Evolutionary conservation across 2,113 vertebrate species (phyloP), one percentile per base, ranked within the genome.

Genomic region (Gymnorhina tibicen): DNA sequence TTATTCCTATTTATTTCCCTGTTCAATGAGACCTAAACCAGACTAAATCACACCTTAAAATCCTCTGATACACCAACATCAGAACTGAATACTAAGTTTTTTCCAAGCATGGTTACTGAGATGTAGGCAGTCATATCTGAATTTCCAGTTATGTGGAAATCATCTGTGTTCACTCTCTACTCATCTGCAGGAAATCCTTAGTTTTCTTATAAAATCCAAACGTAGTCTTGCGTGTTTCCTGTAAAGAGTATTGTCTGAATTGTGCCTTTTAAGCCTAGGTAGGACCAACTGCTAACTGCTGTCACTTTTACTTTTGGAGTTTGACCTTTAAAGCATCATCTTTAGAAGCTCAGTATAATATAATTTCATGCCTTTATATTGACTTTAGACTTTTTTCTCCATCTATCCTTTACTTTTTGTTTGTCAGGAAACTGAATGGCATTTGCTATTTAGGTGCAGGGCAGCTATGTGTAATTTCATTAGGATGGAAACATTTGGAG

Each of bases 31-130:
- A 26, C n/a, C 42, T 82, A 50, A 90, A 55, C 15, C 22, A 67
- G 26, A 11, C n/a, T 58, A 52, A 76, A n/a, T 42, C 11, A 46
- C 10, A 55, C 21, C 3, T 46, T 55, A n/a, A 62, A 89, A n/a
- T 66, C 50, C 16, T 74, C 4, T 4, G 10, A 26, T 63, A 41
- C 3, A 6, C 18, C 69, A 27, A 4, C 0, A 1, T 56, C 27
- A 26, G 67, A 72, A 52, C 14, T 39, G 83, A 83, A 88, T 47
- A 27, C 13, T 81, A 26, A 5, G 1, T 37, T n/a, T 75, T 87
- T 59, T 75, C 42, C 14, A 13, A 4, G 35, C 5, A 0, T 70
- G 20, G 13, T 44, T 87, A 33, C 10, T 32, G 85, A 85, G 30
- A n/a, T 3, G 1, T 27, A 59, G 62, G 56, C 42, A 81, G 33